phyloP scores from a whole-genome alignment of 2,797 vertebrate species.

The Ctenopoma kingsleyae region DNA sequence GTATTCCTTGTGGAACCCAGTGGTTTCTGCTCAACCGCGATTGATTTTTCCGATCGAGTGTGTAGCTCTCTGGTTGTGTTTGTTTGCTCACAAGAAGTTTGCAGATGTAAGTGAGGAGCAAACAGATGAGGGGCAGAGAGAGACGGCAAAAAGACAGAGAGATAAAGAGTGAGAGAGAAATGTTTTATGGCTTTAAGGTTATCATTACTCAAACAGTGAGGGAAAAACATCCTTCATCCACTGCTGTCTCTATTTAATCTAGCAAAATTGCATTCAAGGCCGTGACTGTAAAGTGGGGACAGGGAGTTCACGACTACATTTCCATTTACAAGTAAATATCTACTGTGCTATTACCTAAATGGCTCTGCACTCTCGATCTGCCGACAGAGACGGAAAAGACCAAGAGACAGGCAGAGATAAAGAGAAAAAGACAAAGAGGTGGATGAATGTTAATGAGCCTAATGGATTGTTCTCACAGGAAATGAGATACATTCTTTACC shows the following conservation, averaged over 20 bases:
- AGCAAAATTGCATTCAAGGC: conserved; percentile 46
- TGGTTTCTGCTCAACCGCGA: conserved; percentile 47
- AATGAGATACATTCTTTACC: conserved; percentile 11
- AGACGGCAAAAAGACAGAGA: conserved; percentile 16
- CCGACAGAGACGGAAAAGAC: conserved; percentile 17
- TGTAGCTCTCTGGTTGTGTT: conserved; percentile 31
- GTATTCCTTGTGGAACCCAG: conserved; percentile 50
- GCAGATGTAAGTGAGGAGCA: conserved; percentile 23
- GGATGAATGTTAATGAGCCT: conserved; percentile 32
- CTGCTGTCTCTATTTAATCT: conserved; percentile 56
- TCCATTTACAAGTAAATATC: conserved; percentile 64
- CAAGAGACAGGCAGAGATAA: neutral
- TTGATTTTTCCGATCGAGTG: conserved; percentile 59
- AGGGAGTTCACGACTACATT: conserved; percentile 30
- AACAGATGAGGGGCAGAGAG: neutral
- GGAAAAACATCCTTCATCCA: conserved; percentile 24
- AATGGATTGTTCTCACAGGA: conserved; percentile 25
- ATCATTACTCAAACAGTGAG: conserved; percentile 38
- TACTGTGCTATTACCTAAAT: conserved; percentile 56
- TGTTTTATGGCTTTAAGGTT: conserved; percentile 59
- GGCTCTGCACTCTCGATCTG: conserved; percentile 31
- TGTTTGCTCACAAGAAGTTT: conserved; percentile 67
- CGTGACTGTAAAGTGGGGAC: conserved; percentile 26
- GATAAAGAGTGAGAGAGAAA: conserved; percentile 39
- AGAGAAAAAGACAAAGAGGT: conserved; percentile 25